Evolutionary conservation across 2,797 vertebrate genomes (phyloP), one percentile per base, ranked within the genome.

Genomic region (Iguana delicatissima): DNA sequence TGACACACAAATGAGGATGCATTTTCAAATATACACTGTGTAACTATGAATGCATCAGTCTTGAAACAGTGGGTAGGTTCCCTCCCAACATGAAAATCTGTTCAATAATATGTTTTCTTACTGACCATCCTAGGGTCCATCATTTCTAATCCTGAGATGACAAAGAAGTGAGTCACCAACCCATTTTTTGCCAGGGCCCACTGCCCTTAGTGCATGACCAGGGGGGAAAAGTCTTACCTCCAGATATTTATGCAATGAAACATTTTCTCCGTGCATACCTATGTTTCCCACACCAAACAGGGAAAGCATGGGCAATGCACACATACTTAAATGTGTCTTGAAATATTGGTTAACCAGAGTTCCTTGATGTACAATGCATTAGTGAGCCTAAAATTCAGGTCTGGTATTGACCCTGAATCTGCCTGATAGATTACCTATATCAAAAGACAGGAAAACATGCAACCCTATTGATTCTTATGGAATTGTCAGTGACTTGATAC

Each of bases 211-310:
- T 79, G 57, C 16, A 62, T 32, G 77, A 42, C 32, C n/a, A 2
- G 22, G 22, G 2, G 38, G 32, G 29, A 6, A 87, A 2, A n/a
- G 38, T 32, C 3, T 55, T 26, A 77, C 57, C 85, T 77, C 24
- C 59, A 62, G 85, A 86, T 50, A 42, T 55, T 26, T 67, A 69
- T 69, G 42, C 80, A 89, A 20, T 55, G 26, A 77, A 89, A 22
- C 32, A 85, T n/a, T 35, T 22, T 18, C 29, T 69, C 32, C 7
- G 46, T 85, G 32, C 5, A 29, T 14, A 26, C 14, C 5, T 85
- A 29, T 69, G 64, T 29, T 81, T 32, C 35, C 24, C 26, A 72
- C 64, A 72, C 7, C 16, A 72, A 72, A 82, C 7, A 1, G 55
- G 32, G 7, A 55, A 86, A 38, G 24, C 8, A 38, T 57, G n/a